Conservation (phyloP, 2,797 vertebrate genomes). For the Hoplostethus mediterraneus region DNA sequence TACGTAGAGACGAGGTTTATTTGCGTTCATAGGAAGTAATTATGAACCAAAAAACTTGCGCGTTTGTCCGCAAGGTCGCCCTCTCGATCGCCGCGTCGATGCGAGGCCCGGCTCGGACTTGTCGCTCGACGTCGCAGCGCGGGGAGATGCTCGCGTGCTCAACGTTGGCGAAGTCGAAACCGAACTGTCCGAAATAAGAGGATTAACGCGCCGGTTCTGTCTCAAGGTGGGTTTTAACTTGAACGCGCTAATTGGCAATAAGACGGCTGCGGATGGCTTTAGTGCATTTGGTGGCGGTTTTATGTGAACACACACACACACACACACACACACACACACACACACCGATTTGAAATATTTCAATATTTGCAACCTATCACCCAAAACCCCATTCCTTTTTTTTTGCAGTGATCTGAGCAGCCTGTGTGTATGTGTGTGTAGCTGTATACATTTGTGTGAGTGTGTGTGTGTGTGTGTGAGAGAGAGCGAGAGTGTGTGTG, state of each 20-base stretch:
- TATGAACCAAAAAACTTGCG: no score
- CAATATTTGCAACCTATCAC: conserved; percentile 51
- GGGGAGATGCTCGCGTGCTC: no score
- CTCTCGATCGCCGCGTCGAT: no score
- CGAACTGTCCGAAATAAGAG: conserved; percentile 38
- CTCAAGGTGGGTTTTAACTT: neutral
- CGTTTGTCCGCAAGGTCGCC: no score
- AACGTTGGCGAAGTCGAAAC: conserved; percentile 36
- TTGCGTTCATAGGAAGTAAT: no score
- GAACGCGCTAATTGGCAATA: conserved; percentile 11
- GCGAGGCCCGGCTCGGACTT: no score
- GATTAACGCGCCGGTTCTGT: conserved; percentile 49
- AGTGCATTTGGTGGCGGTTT: conserved; percentile 20
- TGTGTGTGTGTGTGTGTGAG: conserved; percentile 25
- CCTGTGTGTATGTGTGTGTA: conserved; percentile 2
- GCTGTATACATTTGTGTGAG: conserved; percentile 16
- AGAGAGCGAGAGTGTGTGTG: neutral
- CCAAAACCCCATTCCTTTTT: conserved; percentile 36
- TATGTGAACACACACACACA: conserved; percentile 1
- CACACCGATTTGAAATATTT: neutral
- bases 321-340: neutral
- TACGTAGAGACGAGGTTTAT: no score
- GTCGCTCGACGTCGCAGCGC: no score
- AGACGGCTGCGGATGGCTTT: conserved; percentile 18
- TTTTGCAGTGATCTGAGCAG: conserved; percentile 26